phyloP scores from a whole-genome alignment of 2,797 vertebrate genomes.

The Poecilia wingei region DNA sequence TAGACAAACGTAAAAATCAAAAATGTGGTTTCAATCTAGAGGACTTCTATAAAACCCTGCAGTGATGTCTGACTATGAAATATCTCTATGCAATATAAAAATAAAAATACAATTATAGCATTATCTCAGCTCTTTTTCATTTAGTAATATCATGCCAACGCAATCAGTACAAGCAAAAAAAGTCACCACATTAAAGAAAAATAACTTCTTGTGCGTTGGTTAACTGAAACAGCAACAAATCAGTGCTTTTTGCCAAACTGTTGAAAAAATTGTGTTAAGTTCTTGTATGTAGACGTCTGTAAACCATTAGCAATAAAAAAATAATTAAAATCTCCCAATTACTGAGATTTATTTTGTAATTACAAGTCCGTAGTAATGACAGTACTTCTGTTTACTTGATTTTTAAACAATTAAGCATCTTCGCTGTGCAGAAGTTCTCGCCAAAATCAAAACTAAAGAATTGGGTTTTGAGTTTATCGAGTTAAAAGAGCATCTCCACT shows the following conservation, averaged over 20 bases:
- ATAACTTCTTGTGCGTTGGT: neutral
- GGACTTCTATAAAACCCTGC: neutral
- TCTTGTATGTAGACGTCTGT: neutral
- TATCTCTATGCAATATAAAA: neutral
- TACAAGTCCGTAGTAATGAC: neutral
- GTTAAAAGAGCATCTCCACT: neutral
- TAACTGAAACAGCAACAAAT: neutral
- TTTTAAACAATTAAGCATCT: neutral
- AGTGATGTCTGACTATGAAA: neutral
- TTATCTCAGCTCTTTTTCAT: neutral
- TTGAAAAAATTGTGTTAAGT: neutral
- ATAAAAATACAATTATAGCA: neutral
- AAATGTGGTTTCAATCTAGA: neutral
- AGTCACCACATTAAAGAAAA: neutral
- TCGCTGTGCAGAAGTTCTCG: neutral
- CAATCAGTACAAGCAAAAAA: neutral
- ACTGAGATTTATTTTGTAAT: neutral
- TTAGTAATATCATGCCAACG: neutral
- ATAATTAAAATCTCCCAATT: neutral
- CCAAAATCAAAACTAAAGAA: neutral
- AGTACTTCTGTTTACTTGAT: neutral
- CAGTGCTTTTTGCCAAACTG: neutral
- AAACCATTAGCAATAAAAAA: neutral
- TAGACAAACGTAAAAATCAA: neutral
- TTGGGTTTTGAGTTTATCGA: neutral